Percentiles rank a stretch among this genome's conserved stretches.
phyloP scores from a whole-genome alignment of 2,113 vertebrate genomes.

The Coregonus clupeaformis region DNA sequence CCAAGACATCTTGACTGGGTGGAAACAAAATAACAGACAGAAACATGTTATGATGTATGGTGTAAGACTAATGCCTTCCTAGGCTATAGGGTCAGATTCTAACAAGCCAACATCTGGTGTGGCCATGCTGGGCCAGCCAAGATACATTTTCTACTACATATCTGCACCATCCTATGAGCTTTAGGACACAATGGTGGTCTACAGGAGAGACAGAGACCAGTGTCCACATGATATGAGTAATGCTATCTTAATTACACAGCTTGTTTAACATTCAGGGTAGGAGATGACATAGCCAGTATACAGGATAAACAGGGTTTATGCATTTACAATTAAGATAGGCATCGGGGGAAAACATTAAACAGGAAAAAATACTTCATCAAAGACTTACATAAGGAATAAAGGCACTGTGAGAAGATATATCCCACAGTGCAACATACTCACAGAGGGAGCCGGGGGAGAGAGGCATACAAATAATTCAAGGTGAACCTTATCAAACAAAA shows the following conservation, averaged over 20 bases:
- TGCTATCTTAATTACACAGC: slow-evolving; percentile 44
- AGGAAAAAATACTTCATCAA: slow-evolving; percentile 36
- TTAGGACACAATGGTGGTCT: slow-evolving; percentile 7
- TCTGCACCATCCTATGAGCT: background rate
- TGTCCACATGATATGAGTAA: slow-evolving; percentile 41
- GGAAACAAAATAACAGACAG: slow-evolving; percentile 58
- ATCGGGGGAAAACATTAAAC: slow-evolving; percentile 43
- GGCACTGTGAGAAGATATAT: slow-evolving; percentile 8
- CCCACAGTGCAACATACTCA: slow-evolving; percentile 1
- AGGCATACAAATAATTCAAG: slow-evolving; percentile 48
- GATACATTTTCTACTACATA: slow-evolving; percentile 5
- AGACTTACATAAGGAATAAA: slow-evolving; percentile 24
- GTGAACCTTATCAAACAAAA: slow-evolving; percentile 55
- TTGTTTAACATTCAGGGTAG: slow-evolving; percentile 42
- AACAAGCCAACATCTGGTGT: slow-evolving; percentile 56
- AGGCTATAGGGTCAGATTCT: slow-evolving; percentile 63
- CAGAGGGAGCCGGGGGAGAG: slow-evolving; percentile 38
- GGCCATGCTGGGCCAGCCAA: slow-evolving; percentile 15
- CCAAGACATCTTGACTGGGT: slow-evolving; percentile 34
- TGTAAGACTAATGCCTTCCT: slow-evolving; percentile 71
- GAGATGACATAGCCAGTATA: slow-evolving; percentile 23
- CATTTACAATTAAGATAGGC: slow-evolving; percentile 51
- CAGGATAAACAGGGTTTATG: slow-evolving; percentile 20
- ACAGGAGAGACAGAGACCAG: slow-evolving; percentile 16
- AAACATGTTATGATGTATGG: slow-evolving; percentile 36